Evolutionary conservation across 2,888 invertebrate genomes (phyloP), one percentile per base, ranked within the genome.

Genomic region (Leptarthrus brevirostris): DNA sequence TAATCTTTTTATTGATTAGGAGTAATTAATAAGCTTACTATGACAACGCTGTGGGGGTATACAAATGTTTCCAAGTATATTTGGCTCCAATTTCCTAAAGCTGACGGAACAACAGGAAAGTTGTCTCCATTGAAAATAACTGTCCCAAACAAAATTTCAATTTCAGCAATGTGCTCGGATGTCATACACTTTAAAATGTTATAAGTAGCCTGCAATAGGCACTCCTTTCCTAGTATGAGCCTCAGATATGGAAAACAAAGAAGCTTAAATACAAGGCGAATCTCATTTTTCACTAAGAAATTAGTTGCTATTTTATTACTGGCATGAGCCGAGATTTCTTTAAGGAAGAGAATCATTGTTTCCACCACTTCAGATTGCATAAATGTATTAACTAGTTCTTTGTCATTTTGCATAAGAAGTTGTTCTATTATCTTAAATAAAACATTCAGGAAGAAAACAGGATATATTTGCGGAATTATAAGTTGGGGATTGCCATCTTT

Each of bases 111-210:
- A 69, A 88, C 86, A 52, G 89, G 86, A 78, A 90, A 88, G 86
- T 89, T 91, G 34, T 87, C 80, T 10, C 86, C 85, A 81, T 88
- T 89, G 78, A 91, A 91, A 16, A 91, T 86, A 8, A 90, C 87
- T 72, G 87, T 86, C 49, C 86, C 84, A 69, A 91, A 88, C 6
- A 91, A 80, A 78, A 83, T 87, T 77, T 88, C 86, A 12, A 91
- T 83, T 79, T 90, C 89, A 36, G 81, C 79, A 78, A 87, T 87
- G 78, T 90, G 89, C 77, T 90, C 89, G 1, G 86, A 84, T 75
- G 88, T 87, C 77, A 91, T 85, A 73, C 90, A 86, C 76, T 88
- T 89, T 74, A 90, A 86, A 56, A 89, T 85, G 81, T 89, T 91
- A 74, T 88, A 90, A 6, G 89, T 87, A 49, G 90, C 76, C 66